Evolutionary conservation across 1,140 invertebrate genomes (phyloP).

Genomic region (Drosophila guanche): DNA sequence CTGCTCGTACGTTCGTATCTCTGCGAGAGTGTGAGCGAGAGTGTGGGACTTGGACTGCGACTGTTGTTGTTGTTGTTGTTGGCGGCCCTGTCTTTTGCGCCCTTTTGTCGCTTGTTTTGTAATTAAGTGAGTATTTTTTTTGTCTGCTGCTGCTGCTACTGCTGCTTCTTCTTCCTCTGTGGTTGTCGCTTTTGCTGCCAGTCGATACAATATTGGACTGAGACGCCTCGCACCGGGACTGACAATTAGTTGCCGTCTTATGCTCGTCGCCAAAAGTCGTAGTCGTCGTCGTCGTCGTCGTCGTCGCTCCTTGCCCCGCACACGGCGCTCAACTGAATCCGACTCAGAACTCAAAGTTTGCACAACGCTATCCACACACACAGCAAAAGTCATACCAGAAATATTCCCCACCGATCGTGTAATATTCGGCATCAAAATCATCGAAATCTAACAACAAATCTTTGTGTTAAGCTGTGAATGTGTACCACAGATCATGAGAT

Average conservation of each 20-base stretch:
- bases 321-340: constrained; percentile 15
- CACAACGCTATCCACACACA: constrained; percentile 28
- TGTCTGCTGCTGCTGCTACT: constrained; percentile 21
- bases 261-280: constrained; percentile 82
- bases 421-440: background rate
- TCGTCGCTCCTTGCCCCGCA: constrained; percentile 65
- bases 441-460: background rate
- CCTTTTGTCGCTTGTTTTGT: constrained; percentile 80
- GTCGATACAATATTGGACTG: constrained; percentile 64
- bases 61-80: constrained; percentile 50
- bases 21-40: constrained; percentile 10
- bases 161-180: constrained; percentile 50
- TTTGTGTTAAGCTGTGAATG: constrained; percentile 3
- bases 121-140: constrained; percentile 78
- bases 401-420: constrained; percentile 21
- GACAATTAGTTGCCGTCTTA: constrained; percentile 83
- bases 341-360: constrained; percentile 46
- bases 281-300: constrained; percentile 33
- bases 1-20: background rate
- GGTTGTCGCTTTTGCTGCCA: constrained; percentile 77
- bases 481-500: constrained; percentile 40
- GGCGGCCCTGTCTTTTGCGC: constrained; percentile 64
- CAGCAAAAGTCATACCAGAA: background rate
- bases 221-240: constrained; percentile 68
- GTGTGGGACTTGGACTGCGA: constrained; percentile 33